A percentile compares a stretch with the other conserved stretches of the same genome.
phyloP scores from a whole-genome alignment of 2,113 vertebrate species.

The Cynoglossus semilaevis region DNA sequence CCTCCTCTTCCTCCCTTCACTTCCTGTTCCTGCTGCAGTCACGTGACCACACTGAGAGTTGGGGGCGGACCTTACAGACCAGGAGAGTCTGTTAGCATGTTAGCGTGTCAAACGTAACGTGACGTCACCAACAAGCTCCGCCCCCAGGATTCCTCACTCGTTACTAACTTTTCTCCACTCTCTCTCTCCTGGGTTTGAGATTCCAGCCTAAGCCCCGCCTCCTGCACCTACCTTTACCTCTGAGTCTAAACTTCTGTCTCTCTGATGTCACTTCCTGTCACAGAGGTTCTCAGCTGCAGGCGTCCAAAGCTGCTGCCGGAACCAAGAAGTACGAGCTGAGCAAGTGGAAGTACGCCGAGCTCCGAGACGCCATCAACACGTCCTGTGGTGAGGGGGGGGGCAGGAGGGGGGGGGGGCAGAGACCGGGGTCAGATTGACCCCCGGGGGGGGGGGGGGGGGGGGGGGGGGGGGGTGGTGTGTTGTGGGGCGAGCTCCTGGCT shows the following conservation, averaged over 20 bases:
- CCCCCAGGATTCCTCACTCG: not conserved
- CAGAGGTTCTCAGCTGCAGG: slow-evolving; percentile 88
- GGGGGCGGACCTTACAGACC: slow-evolving; percentile 40
- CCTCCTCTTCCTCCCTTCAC: slow-evolving; percentile 5
- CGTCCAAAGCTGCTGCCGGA: slow-evolving; percentile 85
- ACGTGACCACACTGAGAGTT: not conserved
- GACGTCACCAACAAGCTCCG: slow-evolving; percentile 22
- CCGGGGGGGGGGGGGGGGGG: not conserved
- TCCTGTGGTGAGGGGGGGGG: slow-evolving; percentile 86
- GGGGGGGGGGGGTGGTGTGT: not conserved
- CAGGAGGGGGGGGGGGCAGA: no score
- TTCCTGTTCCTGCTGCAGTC: not conserved
- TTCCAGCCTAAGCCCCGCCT: not conserved
- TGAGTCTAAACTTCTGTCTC: slow-evolving; percentile 10
- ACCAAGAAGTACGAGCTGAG: slow-evolving; percentile 93
- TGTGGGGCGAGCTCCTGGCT: slow-evolving; percentile 87
- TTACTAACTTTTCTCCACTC: not conserved
- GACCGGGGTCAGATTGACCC: no score
- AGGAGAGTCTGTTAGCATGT: no score
- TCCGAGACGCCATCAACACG: slow-evolving; percentile 95
- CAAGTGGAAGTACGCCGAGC: slow-evolving; percentile 98
- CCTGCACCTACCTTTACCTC: not conserved
- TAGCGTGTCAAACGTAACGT: no score
- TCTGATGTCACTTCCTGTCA: slow-evolving; percentile 23
- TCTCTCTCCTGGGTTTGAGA: no score